Conservation (phyloP, 1,140 invertebrate genomes). For the Glossosoma conforme region DNA sequence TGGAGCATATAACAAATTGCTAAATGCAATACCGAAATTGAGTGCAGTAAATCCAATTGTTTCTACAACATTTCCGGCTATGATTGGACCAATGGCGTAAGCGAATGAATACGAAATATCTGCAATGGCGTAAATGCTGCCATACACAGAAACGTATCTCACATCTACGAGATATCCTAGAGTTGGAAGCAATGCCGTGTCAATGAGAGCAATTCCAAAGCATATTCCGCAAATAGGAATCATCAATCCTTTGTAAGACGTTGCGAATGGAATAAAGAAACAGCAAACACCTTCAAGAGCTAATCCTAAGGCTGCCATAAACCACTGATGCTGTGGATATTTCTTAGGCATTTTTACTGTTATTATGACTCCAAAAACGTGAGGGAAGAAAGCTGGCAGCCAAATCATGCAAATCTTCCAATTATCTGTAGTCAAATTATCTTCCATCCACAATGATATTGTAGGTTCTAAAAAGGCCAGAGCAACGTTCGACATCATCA, state of each 20-base stretch:
- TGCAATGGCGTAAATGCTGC: constrained; percentile 98
- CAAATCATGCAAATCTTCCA: constrained; percentile 99
- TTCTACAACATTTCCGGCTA: constrained; percentile 94
- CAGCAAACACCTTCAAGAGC: constrained; percentile 94
- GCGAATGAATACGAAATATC: constrained; percentile 99
- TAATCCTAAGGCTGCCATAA: constrained; percentile 90
- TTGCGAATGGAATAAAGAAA: constrained; percentile 92
- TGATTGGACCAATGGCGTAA: constrained; percentile 97
- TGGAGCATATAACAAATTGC: constrained; percentile 91
- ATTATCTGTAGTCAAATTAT: constrained; percentile 88
- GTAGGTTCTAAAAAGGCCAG: constrained; percentile 98
- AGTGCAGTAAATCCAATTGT: constrained; percentile 93
- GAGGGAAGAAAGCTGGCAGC: constrained; percentile 98
- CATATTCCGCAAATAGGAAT: constrained; percentile 97
- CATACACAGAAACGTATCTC: constrained; percentile 96
- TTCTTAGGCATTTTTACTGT: constrained; percentile 92
- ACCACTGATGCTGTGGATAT: constrained; percentile 95
- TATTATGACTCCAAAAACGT: constrained; percentile 92
- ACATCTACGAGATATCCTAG: constrained; percentile 97
- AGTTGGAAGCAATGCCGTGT: constrained; percentile 94
- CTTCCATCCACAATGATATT: constrained; percentile 98
- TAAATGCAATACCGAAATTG: constrained; percentile 92
- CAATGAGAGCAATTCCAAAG: constrained; percentile 97
- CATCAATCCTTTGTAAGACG: constrained; percentile 89
- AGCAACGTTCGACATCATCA: constrained; percentile 99